These are phyloP conservation scores for Drosophila neocordata DNA, from an alignment of 1,140 invertebrate species.

Conservation along the genomic window DNA sequence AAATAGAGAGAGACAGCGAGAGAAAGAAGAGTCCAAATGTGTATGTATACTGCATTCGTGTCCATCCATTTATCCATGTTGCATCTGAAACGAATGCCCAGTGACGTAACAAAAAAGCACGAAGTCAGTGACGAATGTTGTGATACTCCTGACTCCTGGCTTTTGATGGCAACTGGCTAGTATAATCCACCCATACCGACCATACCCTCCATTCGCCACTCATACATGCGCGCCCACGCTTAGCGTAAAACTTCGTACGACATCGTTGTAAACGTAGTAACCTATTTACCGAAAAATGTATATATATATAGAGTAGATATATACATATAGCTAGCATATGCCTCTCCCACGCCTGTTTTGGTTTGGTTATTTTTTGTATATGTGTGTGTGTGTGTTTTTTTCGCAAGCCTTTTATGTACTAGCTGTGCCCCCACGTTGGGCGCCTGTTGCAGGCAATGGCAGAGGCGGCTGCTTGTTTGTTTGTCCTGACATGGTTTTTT, in stretches of 20 bases:
- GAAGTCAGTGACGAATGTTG: conserved; percentile 53
- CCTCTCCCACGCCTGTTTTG: not conserved
- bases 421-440: conserved; percentile 6
- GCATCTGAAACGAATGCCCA: conserved; percentile 37
- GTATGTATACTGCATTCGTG: conserved; percentile 28
- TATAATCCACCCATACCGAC: no score
- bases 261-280: conserved; percentile 66
- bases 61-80: conserved; percentile 58
- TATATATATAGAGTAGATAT: not conserved
- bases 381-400: conserved; percentile 1
- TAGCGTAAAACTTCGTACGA: conserved; percentile 75
- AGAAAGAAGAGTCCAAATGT: conserved; percentile 3
- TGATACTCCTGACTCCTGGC: conserved; percentile 4
- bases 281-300: conserved; percentile 63
- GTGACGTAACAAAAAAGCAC: conserved; percentile 61
- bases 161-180: not conserved
- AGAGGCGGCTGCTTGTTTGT: conserved; percentile 5
- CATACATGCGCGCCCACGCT: conserved; percentile 42
- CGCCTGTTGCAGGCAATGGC: conserved; percentile 44
- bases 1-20: no score
- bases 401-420: conserved; percentile 7
- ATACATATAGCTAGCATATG: not conserved
- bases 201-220: not conserved
- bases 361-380: not conserved
- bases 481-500: conserved; percentile 25